A percentile compares a stretch with the other conserved stretches of the same genome.
phyloP scores from a whole-genome alignment of 92 coral and sea anemone species.

The Muricea muricata region DNA sequence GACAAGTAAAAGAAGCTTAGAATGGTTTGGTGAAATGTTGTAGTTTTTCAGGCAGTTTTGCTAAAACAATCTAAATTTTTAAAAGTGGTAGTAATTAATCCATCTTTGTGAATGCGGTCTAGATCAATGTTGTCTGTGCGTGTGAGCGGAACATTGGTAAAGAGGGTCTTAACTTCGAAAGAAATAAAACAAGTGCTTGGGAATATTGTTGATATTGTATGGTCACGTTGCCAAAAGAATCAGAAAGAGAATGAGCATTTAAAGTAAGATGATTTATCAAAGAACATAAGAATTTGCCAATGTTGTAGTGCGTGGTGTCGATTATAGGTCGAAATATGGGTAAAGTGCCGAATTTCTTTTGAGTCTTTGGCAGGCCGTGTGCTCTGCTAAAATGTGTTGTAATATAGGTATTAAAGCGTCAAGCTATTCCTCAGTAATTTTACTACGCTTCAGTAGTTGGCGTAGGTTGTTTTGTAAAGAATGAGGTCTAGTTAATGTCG shows the following conservation, averaged over 20 bases:
- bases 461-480: too few relatives aligned
- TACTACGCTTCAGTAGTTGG: too few relatives aligned
- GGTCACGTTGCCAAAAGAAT: constrained; percentile 45
- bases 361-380: too few relatives aligned
- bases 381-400: too few relatives aligned
- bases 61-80: not conserved
- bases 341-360: too few relatives aligned
- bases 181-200: constrained; percentile 4
- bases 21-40: too few relatives aligned
- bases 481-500: too few relatives aligned
- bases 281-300: constrained; percentile 46
- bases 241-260: constrained; percentile 30
- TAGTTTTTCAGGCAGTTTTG: too few relatives aligned
- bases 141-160: not conserved
- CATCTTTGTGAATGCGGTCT: not conserved
- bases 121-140: not conserved
- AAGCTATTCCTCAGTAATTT: too few relatives aligned
- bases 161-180: constrained; percentile 2
- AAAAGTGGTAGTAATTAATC: not conserved
- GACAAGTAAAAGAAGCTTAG: too few relatives aligned
- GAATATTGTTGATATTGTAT: constrained; percentile 34
- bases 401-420: too few relatives aligned
- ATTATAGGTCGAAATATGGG: constrained; percentile 16
- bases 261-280: constrained; percentile 37
- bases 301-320: constrained; percentile 49